Conservation (phyloP, 2,797 vertebrate genomes). For the Manis crassicaudata region DNA sequence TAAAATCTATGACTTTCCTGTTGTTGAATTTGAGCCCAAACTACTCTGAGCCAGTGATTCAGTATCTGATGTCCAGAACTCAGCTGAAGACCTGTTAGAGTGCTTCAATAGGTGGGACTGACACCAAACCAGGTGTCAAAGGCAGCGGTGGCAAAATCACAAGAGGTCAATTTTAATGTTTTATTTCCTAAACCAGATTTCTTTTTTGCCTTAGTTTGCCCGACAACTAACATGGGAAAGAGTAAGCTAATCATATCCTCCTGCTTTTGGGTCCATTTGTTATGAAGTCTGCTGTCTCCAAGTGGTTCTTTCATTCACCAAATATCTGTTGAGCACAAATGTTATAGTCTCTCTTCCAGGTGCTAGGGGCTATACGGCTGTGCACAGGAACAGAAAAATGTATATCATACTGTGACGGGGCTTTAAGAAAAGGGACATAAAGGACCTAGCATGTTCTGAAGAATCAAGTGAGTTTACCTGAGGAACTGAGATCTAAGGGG, state of each 20-base stretch:
- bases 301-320: background rate
- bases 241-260: background rate
- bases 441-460: background rate
- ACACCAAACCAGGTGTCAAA: background rate
- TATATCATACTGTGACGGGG: background rate
- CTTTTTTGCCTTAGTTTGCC: background rate
- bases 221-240: background rate
- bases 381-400: background rate
- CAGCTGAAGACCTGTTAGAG: background rate
- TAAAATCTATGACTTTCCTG: background rate
- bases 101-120: fast-evolving
- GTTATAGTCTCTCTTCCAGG: background rate
- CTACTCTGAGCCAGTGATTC: background rate
- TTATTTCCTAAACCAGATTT: background rate
- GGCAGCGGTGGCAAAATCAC: background rate
- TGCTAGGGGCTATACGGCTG: fast-evolving
- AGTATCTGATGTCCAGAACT: background rate
- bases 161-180: background rate
- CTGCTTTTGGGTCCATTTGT: background rate
- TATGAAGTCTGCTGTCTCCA: background rate
- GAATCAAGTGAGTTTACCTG: background rate
- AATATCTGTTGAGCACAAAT: background rate
- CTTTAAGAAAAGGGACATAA: background rate
- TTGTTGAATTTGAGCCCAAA: background rate
- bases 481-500: background rate